Conservation (phyloP, 2,888 invertebrate genomes). For the Pachliopta kotzebuea region DNA sequence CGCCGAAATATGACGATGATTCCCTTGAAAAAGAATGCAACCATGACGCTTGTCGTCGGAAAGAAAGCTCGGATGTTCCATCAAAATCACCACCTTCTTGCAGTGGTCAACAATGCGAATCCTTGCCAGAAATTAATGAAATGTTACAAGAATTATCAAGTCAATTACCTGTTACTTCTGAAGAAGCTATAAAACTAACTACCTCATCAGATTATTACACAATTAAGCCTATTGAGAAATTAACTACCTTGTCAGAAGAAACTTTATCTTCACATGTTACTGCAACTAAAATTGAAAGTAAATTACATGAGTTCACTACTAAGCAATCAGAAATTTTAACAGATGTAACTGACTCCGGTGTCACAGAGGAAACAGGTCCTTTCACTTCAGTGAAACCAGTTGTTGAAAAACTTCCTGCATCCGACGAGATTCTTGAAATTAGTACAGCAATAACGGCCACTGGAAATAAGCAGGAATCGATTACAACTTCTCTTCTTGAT, state of each 20-base stretch:
- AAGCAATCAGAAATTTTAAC: constrained; percentile 2
- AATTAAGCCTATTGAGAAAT: constrained; percentile 18
- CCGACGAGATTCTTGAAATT: background rate
- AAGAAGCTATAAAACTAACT: constrained; percentile 15
- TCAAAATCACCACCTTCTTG: constrained; percentile 43
- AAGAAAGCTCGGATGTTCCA: constrained; percentile 41
- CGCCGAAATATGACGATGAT: constrained; percentile 29
- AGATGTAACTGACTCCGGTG: background rate
- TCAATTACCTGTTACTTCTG: constrained; percentile 15
- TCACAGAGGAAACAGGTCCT: constrained; percentile 2
- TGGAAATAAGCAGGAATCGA: constrained; percentile 4
- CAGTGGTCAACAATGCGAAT: constrained; percentile 43
- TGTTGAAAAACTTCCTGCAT: background rate
- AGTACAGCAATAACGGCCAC: constrained; percentile 4
- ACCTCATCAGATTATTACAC: constrained; percentile 5
- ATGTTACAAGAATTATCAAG: constrained; percentile 27
- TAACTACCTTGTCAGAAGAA: constrained; percentile 9
- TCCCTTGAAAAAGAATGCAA: constrained; percentile 43
- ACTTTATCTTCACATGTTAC: constrained; percentile 8
- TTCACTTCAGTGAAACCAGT: constrained; percentile 5
- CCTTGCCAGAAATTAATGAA: constrained; percentile 29
- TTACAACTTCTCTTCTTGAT: constrained; percentile 11
- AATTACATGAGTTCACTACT: constrained; percentile 16
- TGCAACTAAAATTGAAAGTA: constrained; percentile 16
- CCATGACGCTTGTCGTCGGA: constrained; percentile 52